Conservation (phyloP, 1,140 invertebrate genomes). For the Laupala kohalensis region DNA sequence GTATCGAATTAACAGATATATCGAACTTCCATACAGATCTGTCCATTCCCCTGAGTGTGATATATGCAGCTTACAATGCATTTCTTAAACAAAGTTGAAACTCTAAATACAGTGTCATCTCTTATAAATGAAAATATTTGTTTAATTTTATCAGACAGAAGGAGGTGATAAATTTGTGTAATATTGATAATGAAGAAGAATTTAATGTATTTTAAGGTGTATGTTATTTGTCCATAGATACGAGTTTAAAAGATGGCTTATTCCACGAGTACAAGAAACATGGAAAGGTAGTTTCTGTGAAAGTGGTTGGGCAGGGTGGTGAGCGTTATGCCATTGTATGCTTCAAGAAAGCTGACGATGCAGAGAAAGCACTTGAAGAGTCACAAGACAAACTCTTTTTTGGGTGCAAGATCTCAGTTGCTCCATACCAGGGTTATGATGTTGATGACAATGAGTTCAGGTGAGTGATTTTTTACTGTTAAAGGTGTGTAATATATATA, state of each 20-base stretch:
- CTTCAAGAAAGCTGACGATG: slow-evolving; percentile 94
- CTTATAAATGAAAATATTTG: not conserved
- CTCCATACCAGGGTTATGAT: slow-evolving; percentile 74
- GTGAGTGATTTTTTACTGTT: slow-evolving; percentile 14
- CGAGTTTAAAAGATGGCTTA: slow-evolving; percentile 88
- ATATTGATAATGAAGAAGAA: not conserved
- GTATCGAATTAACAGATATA: too few relatives aligned
- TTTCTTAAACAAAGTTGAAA: too few relatives aligned
- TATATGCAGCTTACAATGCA: too few relatives aligned
- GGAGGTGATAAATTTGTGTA: too few relatives aligned
- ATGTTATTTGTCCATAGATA: slow-evolving; percentile 47
- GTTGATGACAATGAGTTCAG: slow-evolving; percentile 74
- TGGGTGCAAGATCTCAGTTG: slow-evolving; percentile 87
- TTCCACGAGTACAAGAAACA: slow-evolving; percentile 99
- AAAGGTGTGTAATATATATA: too few relatives aligned
- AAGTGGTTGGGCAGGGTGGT: slow-evolving; percentile 65
- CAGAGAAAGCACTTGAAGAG: slow-evolving; percentile 85
- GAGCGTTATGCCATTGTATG: slow-evolving; percentile 79
- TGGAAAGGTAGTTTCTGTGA: slow-evolving; percentile 92
- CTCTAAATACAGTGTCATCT: too few relatives aligned
- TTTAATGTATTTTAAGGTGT: not conserved
- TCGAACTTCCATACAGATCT: too few relatives aligned
- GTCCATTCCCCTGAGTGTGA: too few relatives aligned
- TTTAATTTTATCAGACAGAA: not conserved
- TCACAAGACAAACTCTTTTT: slow-evolving; percentile 94